Evolutionary conservation across 2,797 vertebrate species (phyloP).

Genomic region (Lateolabrax maculatus): DNA sequence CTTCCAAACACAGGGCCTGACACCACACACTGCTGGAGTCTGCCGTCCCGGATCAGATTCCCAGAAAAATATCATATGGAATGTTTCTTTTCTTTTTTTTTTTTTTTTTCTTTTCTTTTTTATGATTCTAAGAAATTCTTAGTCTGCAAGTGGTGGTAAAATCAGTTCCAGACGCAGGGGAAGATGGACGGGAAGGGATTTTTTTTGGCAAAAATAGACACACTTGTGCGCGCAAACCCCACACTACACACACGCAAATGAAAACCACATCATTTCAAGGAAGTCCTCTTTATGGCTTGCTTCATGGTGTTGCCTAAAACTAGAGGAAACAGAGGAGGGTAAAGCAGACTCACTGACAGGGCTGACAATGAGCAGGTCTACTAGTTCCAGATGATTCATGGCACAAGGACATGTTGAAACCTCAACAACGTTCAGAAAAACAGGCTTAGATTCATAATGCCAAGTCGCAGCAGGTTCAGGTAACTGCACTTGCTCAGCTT

Average conservation of each 20-base stretch:
- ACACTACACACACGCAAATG: conserved; percentile 52
- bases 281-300: conserved; percentile 46
- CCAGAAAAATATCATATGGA: conserved; percentile 75
- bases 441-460: background rate
- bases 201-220: conserved; percentile 49
- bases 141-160: conserved; percentile 45
- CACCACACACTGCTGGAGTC: conserved; percentile 61
- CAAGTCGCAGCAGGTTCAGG: conserved; percentile 39
- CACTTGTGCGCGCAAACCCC: background rate
- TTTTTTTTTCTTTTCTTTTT: no score
- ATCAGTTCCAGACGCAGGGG: conserved; percentile 74
- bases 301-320: conserved; percentile 37
- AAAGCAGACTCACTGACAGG: background rate
- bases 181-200: conserved; percentile 38
- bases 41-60: conserved; percentile 64
- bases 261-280: conserved; percentile 69
- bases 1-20: conserved; percentile 62
- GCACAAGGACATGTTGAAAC: conserved; percentile 16
- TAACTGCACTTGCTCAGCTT: conserved; percentile 48
- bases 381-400: conserved; percentile 12
- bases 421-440: conserved; percentile 1
- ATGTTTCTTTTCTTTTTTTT: conserved; percentile 48
- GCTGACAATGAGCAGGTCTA: conserved; percentile 25
- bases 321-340: conserved; percentile 9
- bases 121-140: conserved; percentile 64